Base-by-base conservation (phyloP, 2,888 invertebrate species). In the Portevinia maculata region DNA sequence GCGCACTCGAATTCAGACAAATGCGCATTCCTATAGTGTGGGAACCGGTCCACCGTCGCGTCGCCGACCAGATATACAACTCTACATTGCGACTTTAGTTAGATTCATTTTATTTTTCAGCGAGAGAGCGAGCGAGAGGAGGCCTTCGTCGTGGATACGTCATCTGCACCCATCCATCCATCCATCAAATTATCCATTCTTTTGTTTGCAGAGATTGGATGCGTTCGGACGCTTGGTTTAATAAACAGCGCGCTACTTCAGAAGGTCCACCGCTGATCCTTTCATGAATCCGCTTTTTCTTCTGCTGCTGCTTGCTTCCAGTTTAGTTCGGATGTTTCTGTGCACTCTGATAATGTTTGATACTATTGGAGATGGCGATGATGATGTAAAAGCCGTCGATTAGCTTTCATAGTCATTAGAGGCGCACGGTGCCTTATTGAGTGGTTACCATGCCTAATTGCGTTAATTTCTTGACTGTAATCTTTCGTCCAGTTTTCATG, bases 341-440 rank as follows among this genome's bases (percentile, higher is more conserved):
- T 11, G 6, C n/a, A 39, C 17, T 24, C 19, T 8, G 32, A 32
- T 44, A 46, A 15, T 32, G 52, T 21, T 30, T 53, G 34, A n/a
- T n/a, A 11, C 28, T 34, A 8, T 34, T 5, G 8, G 8, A 24
- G 24, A 24, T 37, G 55, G 37, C 28, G 70, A 81, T 75, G 75
- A 81, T 75, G 81, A 53, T 81, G 81, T 81, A 65, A 81, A 81
- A 75, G 75, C 70, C 81, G 75, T 75, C 81, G 81, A 81, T 81
- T 85, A 84, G 79, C 69, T 79, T 79, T 79, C 79, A 65, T 79
- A 81, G 84, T 84, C 84, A 84, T 84, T 84, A 81, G 84, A 46
- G 85, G 84, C 79, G 79, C 85, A 76, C 78, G 70, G 85, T 85
- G 85, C 79, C 74, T 85, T 85, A 85, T 85, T 85, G 85, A 85